Evolutionary conservation across 2,113 vertebrate genomes (phyloP).

Genomic region (Centropus unirufus): DNA sequence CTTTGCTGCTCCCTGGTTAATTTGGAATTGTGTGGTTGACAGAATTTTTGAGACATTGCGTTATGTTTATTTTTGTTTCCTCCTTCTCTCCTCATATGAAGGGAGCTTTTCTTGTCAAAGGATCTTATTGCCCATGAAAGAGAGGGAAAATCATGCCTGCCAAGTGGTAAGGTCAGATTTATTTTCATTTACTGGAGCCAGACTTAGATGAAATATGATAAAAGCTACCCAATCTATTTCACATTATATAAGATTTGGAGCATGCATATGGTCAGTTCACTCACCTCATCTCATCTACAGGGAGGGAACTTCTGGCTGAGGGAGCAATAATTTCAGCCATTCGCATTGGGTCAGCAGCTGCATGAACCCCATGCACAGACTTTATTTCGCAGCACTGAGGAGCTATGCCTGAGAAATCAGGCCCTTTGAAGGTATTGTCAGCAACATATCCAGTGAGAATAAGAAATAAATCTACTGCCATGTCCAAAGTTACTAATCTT

Average conservation of each 20-base stretch:
- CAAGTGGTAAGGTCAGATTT: slow-evolving; percentile 9
- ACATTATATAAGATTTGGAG: neutral
- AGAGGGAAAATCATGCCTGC: neutral
- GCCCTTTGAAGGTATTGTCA: neutral
- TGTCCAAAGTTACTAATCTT: neutral
- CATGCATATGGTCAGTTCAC: neutral
- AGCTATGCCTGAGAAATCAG: neutral
- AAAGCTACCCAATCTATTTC: neutral
- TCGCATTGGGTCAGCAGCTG: neutral
- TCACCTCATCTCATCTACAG: neutral
- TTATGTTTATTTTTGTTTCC: neutral
- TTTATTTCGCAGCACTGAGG: neutral
- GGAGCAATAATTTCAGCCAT: neutral
- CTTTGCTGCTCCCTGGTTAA: neutral
- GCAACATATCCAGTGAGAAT: neutral
- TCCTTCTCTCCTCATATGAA: neutral
- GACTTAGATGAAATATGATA: neutral
- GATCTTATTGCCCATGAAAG: neutral
- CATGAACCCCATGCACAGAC: neutral
- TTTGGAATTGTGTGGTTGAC: fast-evolving
- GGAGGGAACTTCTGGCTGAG: neutral
- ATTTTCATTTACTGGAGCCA: neutral
- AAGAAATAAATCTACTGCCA: neutral
- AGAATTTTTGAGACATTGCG: neutral
- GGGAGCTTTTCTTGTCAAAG: neutral